Base-by-base conservation (phyloP, 2,888 invertebrate genomes). In the Melanostoma scalare region DNA sequence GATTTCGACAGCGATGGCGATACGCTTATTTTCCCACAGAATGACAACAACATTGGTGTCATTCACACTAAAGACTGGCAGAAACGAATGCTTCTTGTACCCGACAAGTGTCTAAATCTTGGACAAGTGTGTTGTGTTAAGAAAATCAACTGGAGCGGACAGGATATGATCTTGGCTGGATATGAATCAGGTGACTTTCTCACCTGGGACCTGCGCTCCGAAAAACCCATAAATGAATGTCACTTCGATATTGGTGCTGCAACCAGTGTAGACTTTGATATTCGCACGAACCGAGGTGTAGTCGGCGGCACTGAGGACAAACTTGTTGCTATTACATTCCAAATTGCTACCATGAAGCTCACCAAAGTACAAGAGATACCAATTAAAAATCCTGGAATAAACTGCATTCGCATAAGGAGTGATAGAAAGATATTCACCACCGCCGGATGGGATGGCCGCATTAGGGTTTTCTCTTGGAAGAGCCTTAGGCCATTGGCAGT, bases 381-480 rank as follows among this genome's bases (percentile, higher is more conserved):
- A 42, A 92, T 96, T n/a, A 95, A 94, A 87, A 96, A 95, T 90
- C 93, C 95, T 1, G 96, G 96, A 5, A 94, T 94, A 50, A 95
- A 95, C 87, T 93, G 93, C 86, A 93, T 96, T 5, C 93, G 93
- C 86, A 92, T 95, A 85, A 92, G 96, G 35, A 91, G 92, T 0
- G 96, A 96, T 89, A 93, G 94, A 3, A 96, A 95, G 89, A 94
- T 96, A 5, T 94, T 96, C 87, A 93, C 94, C 30, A 92, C 94
- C 0, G 96, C 95, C 8, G 95, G 96, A 40, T 96, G 95, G 95
- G 96, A 96, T 88, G 94, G 95, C 1, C 93, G 94, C 81, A 92
- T 96, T 79, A 93, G 96, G 85, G 93, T 96, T 85, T 96, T 94
- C 89, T 96, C 96, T 1, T 96, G 95, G 95, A 96, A 94, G 89